Percentiles rank a stretch among this genome's conserved stretches.
Conservation (phyloP, 2,888 invertebrate genomes). For the Diplazon laetatorius region DNA sequence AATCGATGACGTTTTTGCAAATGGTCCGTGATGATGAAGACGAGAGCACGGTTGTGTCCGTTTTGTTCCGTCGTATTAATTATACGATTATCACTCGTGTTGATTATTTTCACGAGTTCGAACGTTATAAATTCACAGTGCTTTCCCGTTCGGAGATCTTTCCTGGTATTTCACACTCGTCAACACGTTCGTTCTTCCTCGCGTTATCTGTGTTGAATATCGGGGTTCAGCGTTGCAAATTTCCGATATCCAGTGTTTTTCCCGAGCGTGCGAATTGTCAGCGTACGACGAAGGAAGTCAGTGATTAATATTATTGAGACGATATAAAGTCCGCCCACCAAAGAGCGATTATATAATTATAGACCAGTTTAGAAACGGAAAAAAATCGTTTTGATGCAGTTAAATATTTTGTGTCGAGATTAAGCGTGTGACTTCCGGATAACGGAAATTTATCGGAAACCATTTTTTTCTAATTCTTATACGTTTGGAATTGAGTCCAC, state of each 20-base stretch:
- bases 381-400: too few relatives aligned
- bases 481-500: neutral
- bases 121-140: constrained; percentile 2
- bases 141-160: neutral
- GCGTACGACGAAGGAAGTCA: neutral
- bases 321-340: neutral
- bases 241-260: constrained; percentile 25
- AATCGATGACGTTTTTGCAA: constrained; percentile 23
- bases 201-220: constrained; percentile 12
- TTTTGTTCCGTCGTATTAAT: constrained; percentile 39
- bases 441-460: neutral
- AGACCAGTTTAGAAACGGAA: too few relatives aligned
- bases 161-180: constrained; percentile 8
- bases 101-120: constrained; percentile 23
- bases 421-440: too few relatives aligned
- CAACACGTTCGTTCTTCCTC: neutral
- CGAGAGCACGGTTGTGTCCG: constrained; percentile 18
- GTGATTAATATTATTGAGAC: neutral
- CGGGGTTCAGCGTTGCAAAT: neutral
- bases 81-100: constrained; percentile 37
- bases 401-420: too few relatives aligned
- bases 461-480: neutral
- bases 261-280: neutral
- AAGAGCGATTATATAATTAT: neutral
- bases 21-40: constrained; percentile 6